phyloP scores from a whole-genome alignment of 2,113 vertebrate species.

The Muscicapa adusta region DNA sequence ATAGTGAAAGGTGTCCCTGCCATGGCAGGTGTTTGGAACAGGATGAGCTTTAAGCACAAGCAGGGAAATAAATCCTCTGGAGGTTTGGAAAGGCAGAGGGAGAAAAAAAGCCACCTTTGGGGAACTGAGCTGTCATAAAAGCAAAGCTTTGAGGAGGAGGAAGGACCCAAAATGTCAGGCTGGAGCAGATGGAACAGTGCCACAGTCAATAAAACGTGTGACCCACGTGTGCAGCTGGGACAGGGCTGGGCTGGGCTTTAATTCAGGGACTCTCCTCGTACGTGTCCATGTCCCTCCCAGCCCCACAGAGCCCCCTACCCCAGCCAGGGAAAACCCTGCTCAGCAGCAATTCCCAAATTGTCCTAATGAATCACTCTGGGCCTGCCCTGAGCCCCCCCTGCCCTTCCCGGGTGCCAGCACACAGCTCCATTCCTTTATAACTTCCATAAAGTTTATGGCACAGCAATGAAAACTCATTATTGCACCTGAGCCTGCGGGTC shows the following conservation, averaged over 20 bases:
- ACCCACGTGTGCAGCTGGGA: neutral
- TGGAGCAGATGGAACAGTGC: neutral
- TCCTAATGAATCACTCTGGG: rapidly evolving
- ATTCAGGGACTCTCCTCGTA: rapidly evolving
- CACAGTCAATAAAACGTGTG: neutral
- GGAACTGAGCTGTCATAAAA: neutral
- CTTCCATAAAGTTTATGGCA: conserved; percentile 66
- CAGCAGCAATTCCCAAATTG: rapidly evolving
- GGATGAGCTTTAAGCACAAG: neutral
- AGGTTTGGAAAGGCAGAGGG: neutral
- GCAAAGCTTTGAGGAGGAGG: neutral
- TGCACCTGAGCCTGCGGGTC: neutral
- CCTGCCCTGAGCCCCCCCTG: neutral
- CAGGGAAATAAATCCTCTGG: neutral
- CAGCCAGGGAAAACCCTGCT: neutral
- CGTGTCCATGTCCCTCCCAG: rapidly evolving
- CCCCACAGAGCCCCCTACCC: neutral
- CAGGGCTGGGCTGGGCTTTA: neutral
- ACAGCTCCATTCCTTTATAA: conserved; percentile 21
- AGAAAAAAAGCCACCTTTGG: neutral
- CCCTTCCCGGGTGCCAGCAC: rapidly evolving
- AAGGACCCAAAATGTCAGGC: neutral
- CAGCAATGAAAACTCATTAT: conserved; percentile 56
- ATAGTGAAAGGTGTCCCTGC: neutral
- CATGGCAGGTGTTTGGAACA: neutral